phyloP scores from a whole-genome alignment of 2,797 vertebrate genomes.

The Dallia pectoralis region DNA sequence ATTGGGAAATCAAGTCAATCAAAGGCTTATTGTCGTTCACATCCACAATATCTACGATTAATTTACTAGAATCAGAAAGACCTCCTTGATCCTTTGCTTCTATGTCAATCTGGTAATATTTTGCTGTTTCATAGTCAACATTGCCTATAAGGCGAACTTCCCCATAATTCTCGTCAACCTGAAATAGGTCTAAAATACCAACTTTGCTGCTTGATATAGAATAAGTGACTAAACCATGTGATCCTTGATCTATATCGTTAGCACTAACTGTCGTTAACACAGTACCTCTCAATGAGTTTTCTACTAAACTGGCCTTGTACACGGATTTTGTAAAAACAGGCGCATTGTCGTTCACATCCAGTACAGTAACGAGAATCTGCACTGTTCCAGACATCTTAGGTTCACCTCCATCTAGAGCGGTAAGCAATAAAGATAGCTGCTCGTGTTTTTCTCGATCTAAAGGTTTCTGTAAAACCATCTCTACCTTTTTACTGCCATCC shows the following conservation, averaged over 20 bases:
- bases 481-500: slow-evolving; percentile 48
- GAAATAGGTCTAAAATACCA: slow-evolving; percentile 55
- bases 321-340: slow-evolving; percentile 57
- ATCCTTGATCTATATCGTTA: slow-evolving; percentile 68
- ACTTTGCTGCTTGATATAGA: slow-evolving; percentile 53
- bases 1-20: slow-evolving; percentile 66
- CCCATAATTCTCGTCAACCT: slow-evolving; percentile 57
- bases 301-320: slow-evolving; percentile 54
- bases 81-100: slow-evolving; percentile 68
- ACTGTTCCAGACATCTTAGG: slow-evolving; percentile 60
- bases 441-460: slow-evolving; percentile 66
- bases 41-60: slow-evolving; percentile 69
- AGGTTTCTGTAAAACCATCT: slow-evolving; percentile 59
- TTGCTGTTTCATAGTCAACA: slow-evolving; percentile 69
- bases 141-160: slow-evolving; percentile 57
- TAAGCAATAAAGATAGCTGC: slow-evolving; percentile 60
- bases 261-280: slow-evolving; percentile 58
- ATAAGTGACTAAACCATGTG: slow-evolving; percentile 63
- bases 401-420: slow-evolving; percentile 70
- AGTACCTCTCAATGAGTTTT: slow-evolving; percentile 51
- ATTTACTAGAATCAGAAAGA: slow-evolving; percentile 65
- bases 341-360: slow-evolving; percentile 68
- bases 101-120: slow-evolving; percentile 64
- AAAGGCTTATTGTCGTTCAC: slow-evolving; percentile 73
- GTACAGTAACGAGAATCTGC: slow-evolving; percentile 54